Evolutionary conservation across 2,113 vertebrate genomes (phyloP), one percentile per base, ranked within the genome.

Genomic region (Dasypus novemcinctus): DNA sequence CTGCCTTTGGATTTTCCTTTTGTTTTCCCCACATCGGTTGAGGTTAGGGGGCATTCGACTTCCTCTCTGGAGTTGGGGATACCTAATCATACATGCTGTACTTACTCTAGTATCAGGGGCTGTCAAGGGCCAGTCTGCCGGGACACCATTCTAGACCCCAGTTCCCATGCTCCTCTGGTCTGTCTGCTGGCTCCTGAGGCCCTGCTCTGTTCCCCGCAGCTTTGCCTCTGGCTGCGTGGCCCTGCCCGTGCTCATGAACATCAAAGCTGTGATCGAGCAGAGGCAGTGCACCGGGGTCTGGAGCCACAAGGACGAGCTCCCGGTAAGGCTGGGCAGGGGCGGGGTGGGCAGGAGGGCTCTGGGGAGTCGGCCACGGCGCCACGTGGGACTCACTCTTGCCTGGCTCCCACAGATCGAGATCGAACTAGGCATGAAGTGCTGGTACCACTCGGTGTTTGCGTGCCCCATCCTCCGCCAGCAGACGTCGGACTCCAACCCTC

Each of bases 201-300:
- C 85, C n/a, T 52, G 33, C 72, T 94, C 13, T 95, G 46, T 95
- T n/a, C 52, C 52, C 31, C 38, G 33, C 93, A 99, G 99, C 97
- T 99, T 99, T 97, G 99, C 99, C 4, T 99, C 99, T 1, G 99
- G 99, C 72, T 99, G 99, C 89, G 99, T 99, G 98, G 99, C 99
- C 0, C 97, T 99, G 92, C 99, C 99, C 0, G 99, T 99, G 92
- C 98, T 99, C 95, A 99, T 99, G 99, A 99, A 99, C 98, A 99
- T 99, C 97, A 99, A 99, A 96, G 99, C 99, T 71, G 99, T 99
- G 97, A 99, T 99, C 4, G 99, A 99, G 95, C 99, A 99, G 98
- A 98, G 99, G 91, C 99, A 99, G 97, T 99, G 99, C 98, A 98
- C 99, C 0, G 99, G 99, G 0, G 99, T 99, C 63, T 99, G 99